Percentiles rank a stretch among this genome's conserved stretches.
Conservation (phyloP, 2,113 vertebrate species). For the Myiagra hebetior region DNA sequence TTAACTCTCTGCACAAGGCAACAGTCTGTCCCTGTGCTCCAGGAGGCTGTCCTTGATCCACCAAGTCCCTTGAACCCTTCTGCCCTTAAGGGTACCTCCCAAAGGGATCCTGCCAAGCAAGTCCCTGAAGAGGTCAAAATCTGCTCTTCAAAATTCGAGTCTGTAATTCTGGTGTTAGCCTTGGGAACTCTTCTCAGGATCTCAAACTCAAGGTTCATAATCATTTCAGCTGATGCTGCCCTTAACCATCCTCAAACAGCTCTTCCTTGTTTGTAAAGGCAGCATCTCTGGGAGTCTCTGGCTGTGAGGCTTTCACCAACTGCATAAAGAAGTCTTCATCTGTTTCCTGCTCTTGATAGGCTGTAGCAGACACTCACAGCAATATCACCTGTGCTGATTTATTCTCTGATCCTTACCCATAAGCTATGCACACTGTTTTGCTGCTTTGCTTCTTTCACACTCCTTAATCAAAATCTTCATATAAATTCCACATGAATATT, state of each 20-base stretch:
- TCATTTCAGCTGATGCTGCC: not conserved
- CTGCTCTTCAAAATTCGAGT: not conserved
- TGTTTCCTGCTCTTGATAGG: not conserved
- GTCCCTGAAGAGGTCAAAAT: not conserved
- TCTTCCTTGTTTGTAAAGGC: not conserved
- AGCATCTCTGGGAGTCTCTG: not conserved
- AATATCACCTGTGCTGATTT: not conserved
- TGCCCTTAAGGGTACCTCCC: not conserved
- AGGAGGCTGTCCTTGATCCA: not conserved
- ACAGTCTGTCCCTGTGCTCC: not conserved
- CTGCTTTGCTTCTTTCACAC: not conserved
- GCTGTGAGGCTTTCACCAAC: not conserved
- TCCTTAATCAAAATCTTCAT: constrained; percentile 2
- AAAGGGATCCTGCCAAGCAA: not conserved
- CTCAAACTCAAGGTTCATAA: not conserved
- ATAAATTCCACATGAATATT: not conserved
- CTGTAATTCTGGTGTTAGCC: not conserved
- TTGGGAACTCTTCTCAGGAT: not conserved
- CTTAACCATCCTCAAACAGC: not conserved
- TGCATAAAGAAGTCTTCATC: not conserved
- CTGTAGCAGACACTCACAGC: not conserved
- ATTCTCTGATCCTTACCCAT: not conserved
- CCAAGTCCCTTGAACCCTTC: not conserved
- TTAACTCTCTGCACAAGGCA: not conserved
- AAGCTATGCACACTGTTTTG: not conserved